Evolutionary conservation across 2,113 vertebrate species (phyloP).

Genomic region (Odocoileus virginianus): DNA sequence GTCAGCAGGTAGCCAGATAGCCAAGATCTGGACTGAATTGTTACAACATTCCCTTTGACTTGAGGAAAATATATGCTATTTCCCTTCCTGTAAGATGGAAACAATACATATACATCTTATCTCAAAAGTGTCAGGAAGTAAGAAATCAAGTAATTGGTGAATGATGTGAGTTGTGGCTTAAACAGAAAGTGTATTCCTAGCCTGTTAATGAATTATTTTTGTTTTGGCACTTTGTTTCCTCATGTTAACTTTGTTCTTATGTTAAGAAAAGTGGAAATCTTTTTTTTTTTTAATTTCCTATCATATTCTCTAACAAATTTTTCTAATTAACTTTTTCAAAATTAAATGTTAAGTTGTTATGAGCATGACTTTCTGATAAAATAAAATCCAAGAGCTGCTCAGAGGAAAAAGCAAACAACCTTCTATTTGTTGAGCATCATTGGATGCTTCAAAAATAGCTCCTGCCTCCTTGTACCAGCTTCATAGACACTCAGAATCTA

Average conservation of each 20-base stretch:
- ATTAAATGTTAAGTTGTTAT: not conserved
- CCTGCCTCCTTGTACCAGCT: not conserved
- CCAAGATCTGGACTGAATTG: not conserved
- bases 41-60: not conserved
- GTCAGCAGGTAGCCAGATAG: not conserved
- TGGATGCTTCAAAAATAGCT: not conserved
- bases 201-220: not conserved
- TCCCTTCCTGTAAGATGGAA: not conserved
- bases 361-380: not conserved
- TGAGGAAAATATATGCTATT: not conserved
- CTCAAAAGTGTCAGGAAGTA: not conserved
- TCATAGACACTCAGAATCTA: not conserved
- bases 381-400: not conserved
- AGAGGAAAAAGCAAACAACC: not conserved
- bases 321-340: not conserved
- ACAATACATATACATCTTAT: not conserved
- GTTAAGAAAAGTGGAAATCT: not conserved
- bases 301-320: not conserved
- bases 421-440: not conserved
- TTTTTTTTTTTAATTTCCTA: not conserved
- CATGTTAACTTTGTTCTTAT: not conserved
- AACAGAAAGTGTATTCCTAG: not conserved
- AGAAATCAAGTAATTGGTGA: not conserved
- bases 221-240: not conserved
- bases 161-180: not conserved